phyloP scores from a whole-genome alignment of 2,888 invertebrate species.

The Cyrtodaria siliqua region DNA sequence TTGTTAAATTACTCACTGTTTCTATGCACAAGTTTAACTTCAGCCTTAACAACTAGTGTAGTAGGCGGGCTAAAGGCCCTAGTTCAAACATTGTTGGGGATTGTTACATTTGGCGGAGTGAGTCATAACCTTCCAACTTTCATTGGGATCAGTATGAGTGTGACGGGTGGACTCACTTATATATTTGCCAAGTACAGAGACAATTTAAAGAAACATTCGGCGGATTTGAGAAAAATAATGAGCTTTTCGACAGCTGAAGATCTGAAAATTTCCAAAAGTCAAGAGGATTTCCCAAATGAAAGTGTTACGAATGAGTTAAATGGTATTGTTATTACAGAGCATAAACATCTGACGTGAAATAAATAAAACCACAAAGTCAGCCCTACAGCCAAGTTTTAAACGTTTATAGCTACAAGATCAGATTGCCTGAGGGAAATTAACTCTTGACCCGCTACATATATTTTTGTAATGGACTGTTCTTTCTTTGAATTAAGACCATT shows the following conservation, averaged over 20 bases:
- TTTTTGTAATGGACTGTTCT: too few species aligned
- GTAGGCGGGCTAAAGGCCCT: slow-evolving; percentile 86
- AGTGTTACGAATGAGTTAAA: too few species aligned
- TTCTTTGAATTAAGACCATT: too few species aligned
- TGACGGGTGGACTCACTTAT: slow-evolving; percentile 85
- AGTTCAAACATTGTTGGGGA: slow-evolving; percentile 85
- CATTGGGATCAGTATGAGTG: slow-evolving; percentile 85
- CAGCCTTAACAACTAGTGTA: slow-evolving; percentile 86
- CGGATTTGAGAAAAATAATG: slow-evolving; percentile 72
- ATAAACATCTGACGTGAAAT: too few species aligned
- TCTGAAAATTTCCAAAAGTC: slow-evolving; percentile 40
- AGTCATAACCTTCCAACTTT: slow-evolving; percentile 81
- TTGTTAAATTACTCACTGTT: slow-evolving; percentile 86
- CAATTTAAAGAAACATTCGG: slow-evolving; percentile 37
- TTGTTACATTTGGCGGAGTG: slow-evolving; percentile 86
- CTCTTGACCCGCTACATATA: too few species aligned
- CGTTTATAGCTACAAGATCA: too few species aligned
- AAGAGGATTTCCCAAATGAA: neutral
- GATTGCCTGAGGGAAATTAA: too few species aligned
- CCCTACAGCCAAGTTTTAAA: too few species aligned
- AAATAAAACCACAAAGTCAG: too few species aligned
- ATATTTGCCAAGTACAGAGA: slow-evolving; percentile 84
- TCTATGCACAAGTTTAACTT: slow-evolving; percentile 86
- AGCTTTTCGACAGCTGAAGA: slow-evolving; percentile 72
- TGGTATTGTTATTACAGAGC: too few species aligned